phyloP scores from a whole-genome alignment of 2,888 invertebrate species.

The Anthophora plumipes region DNA sequence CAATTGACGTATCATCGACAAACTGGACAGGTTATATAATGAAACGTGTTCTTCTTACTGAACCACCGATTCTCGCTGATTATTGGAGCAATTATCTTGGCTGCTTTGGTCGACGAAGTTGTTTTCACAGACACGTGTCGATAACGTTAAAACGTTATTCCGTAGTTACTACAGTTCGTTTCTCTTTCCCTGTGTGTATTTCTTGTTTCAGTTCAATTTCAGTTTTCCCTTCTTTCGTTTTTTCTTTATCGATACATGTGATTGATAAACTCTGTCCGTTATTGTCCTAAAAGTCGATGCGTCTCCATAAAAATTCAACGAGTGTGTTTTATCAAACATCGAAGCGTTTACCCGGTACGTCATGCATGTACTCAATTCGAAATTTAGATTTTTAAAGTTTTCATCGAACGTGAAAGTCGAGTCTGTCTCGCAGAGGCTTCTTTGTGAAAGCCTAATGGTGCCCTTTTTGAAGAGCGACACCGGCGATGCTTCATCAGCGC shows the following conservation, averaged over 20 bases:
- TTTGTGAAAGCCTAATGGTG: not conserved
- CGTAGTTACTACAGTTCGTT: not conserved
- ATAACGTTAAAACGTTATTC: not conserved
- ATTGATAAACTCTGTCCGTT: conserved; percentile 26
- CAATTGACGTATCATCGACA: conserved; percentile 8
- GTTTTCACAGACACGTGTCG: conserved; percentile 16
- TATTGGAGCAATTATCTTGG: conserved; percentile 31
- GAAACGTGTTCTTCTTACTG: conserved; percentile 41
- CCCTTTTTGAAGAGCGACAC: not conserved
- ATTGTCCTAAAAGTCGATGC: conserved; percentile 18
- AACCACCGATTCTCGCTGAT: conserved; percentile 1
- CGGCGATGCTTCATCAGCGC: conserved; percentile 11
- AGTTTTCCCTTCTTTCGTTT: not conserved
- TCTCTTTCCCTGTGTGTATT: not conserved
- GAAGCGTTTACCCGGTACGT: conserved; percentile 17
- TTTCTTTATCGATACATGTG: conserved; percentile 3
- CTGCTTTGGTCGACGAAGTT: not conserved
- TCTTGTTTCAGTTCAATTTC: not conserved
- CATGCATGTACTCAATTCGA: not conserved
- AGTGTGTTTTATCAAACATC: conserved; percentile 32
- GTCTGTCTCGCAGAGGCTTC: not conserved
- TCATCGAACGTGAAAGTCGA: not conserved
- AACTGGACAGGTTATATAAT: conserved; percentile 38
- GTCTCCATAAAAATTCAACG: conserved; percentile 42
- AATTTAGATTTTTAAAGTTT: conserved; percentile 19